phyloP scores from a whole-genome alignment of 2,888 invertebrate species.

The Mythimna pallens region DNA sequence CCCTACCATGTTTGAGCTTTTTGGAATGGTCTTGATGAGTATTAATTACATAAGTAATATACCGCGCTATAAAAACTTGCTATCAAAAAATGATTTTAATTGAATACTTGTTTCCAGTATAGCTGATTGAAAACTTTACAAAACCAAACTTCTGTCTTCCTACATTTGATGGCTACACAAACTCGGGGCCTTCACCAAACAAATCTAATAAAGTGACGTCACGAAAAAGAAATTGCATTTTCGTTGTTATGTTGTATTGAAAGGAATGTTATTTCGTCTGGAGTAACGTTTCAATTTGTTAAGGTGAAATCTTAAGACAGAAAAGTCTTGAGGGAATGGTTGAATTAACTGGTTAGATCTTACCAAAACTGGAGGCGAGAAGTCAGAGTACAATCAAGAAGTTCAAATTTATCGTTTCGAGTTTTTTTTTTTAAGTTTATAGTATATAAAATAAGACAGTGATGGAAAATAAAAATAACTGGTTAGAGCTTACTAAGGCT shows the following conservation, averaged over 20 bases:
- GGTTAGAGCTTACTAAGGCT: constrained; percentile 1
- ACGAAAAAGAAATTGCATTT: constrained; percentile 64
- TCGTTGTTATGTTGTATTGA: constrained; percentile 56
- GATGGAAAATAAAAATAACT: constrained; percentile 8
- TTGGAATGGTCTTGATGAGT: too few species aligned
- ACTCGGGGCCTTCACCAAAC: constrained; percentile 54
- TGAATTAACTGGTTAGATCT: constrained; percentile 23
- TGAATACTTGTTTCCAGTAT: neutral
- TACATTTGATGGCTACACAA: neutral
- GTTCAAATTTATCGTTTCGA: too few species aligned
- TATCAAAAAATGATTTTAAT: too few species aligned
- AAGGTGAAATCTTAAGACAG: constrained; percentile 40
- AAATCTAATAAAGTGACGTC: constrained; percentile 69
- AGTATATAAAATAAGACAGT: too few species aligned
- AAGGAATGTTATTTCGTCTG: constrained; percentile 57
- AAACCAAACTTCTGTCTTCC: constrained; percentile 8
- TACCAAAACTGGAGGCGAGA: neutral
- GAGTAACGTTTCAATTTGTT: constrained; percentile 62
- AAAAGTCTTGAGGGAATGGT: constrained; percentile 10
- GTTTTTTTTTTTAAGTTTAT: too few species aligned
- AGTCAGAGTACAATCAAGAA: neutral
- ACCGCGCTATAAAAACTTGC: too few species aligned
- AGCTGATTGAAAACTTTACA: neutral
- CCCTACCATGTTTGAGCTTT: too few species aligned
- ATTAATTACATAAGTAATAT: too few species aligned